Evolutionary conservation across 2,113 vertebrate species (phyloP).

Genomic region (Thalassoma bifasciatum): DNA sequence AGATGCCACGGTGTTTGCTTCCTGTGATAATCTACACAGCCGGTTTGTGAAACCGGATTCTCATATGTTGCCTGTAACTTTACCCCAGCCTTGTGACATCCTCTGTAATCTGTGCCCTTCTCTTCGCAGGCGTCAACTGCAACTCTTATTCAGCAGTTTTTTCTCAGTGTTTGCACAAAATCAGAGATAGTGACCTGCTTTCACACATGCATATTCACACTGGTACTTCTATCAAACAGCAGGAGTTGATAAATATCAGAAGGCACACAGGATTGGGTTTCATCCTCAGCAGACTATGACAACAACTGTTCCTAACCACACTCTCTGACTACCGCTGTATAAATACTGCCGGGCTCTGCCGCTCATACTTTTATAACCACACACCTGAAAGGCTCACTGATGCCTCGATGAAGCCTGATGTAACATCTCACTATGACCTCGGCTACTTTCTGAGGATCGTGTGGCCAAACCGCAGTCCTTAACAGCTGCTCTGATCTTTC

Average conservation of each 20-base stretch:
- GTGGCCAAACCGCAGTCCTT: conserved; percentile 69
- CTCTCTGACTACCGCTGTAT: conserved; percentile 55
- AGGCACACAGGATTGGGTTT: conserved; percentile 66
- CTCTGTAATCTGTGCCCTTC: conserved; percentile 41
- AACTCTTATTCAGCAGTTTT: conserved; percentile 2
- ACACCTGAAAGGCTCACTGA: conserved; percentile 68
- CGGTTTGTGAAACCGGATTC: conserved; percentile 72
- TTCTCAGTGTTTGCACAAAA: neutral
- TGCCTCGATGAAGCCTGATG: conserved; percentile 51
- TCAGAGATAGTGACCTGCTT: neutral
- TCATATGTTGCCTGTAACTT: conserved; percentile 53
- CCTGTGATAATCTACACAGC: conserved; percentile 77
- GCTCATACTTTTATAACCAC: conserved; percentile 49
- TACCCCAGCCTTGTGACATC: conserved; percentile 51
- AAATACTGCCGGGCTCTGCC: conserved; percentile 57
- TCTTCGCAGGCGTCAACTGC: conserved; percentile 9
- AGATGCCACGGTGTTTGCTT: conserved; percentile 73
- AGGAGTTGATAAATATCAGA: conserved; percentile 57
- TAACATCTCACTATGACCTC: conserved; percentile 73
- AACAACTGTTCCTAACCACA: conserved; percentile 67
- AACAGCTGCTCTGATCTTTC: conserved; percentile 81
- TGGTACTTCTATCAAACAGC: conserved; percentile 26
- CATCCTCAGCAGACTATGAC: conserved; percentile 60
- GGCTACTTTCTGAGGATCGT: conserved; percentile 65
- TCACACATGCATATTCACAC: neutral